Evolutionary conservation across 2,888 invertebrate genomes (phyloP), one percentile per base, ranked within the genome.

Genomic region (Phyto melanocephala): DNA sequence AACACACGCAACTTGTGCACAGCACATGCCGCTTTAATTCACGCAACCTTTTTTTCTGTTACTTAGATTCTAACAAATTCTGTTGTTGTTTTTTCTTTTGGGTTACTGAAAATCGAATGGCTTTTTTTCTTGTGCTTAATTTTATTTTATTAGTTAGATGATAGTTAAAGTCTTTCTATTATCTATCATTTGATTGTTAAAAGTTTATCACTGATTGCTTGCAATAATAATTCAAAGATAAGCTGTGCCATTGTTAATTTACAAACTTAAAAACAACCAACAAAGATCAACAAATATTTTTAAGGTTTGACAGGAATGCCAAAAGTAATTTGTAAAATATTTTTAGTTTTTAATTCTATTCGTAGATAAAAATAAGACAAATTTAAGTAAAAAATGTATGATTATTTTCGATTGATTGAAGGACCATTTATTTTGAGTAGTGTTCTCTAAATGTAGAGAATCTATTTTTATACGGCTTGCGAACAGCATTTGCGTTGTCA

Each of bases 1-100:
- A 79, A 82, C 82, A 82, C 82, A 82, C 82, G 82, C 82, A 82
- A 82, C 82, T 82, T 82, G 82, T 82, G 75, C 79, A 82, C 68
- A 82, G 82, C 82, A 82, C 82, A 82, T 82, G 82, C 82, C 79
- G 82, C 82, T 79, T 74, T 79, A 62, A 79, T 71, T 60, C 82
- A 82, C 75, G 75, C 82, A 82, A 82, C 15, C 50, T 76, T 60
- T 58, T 56, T 62, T 11, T 33, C 11, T 62, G 3, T 28, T 28
- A 6, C 6, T 6, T 28, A 28, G 20, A 5, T 15, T 42, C 17
- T 24, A 20, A 52, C 13, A 28, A 5, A 24, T 28, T 52, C 24
- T 5, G 15, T 42, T 54, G 54, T 35, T 17, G 0, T 47, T 71
- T 7, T 45, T 37, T 24, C 7, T n/a, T 7, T 6, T 62, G 17